These are phyloP conservation scores for Pseudotriccus pelzelni DNA, from an alignment of 2,797 vertebrate species.

Conservation along the genomic window DNA sequence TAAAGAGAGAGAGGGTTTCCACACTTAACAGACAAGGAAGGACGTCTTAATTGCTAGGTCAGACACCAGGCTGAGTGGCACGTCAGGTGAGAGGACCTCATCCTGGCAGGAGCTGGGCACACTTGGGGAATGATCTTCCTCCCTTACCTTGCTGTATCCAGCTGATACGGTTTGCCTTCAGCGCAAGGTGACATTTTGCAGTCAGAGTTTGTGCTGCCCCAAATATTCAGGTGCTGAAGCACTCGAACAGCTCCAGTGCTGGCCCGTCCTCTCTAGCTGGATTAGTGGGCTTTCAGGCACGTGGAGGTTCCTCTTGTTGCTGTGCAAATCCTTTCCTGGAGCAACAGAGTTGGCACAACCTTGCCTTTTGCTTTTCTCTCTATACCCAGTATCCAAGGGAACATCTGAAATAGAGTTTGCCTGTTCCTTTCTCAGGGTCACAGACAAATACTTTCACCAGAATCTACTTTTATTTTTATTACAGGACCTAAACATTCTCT, in stretches of 20 bases:
- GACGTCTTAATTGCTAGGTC: conserved; percentile 56
- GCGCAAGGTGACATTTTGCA: neutral
- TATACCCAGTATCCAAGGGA: neutral
- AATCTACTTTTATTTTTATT: neutral
- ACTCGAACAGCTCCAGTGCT: neutral
- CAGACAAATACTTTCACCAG: no score
- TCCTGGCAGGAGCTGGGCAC: neutral
- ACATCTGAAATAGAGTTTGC: neutral
- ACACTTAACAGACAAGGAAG: conserved; percentile 17
- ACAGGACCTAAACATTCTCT: neutral
- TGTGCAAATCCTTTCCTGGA: neutral
- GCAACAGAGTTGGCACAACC: neutral
- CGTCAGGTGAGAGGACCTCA: conserved; percentile 28
- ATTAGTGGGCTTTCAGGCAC: neutral
- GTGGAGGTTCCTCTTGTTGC: neutral
- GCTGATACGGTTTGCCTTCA: rapidly evolving
- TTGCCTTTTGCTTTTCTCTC: neutral
- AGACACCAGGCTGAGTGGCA: conserved; percentile 36
- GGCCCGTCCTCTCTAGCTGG: neutral
- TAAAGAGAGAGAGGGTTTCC: conserved; percentile 50
- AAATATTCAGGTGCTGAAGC: neutral
- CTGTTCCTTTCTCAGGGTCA: neutral
- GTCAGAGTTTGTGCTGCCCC: neutral
- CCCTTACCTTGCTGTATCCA: rapidly evolving
- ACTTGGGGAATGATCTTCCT: neutral